Percentiles rank a stretch among this genome's conserved stretches.
phyloP scores from a whole-genome alignment of 1,140 invertebrate species.

The Physella acuta region DNA sequence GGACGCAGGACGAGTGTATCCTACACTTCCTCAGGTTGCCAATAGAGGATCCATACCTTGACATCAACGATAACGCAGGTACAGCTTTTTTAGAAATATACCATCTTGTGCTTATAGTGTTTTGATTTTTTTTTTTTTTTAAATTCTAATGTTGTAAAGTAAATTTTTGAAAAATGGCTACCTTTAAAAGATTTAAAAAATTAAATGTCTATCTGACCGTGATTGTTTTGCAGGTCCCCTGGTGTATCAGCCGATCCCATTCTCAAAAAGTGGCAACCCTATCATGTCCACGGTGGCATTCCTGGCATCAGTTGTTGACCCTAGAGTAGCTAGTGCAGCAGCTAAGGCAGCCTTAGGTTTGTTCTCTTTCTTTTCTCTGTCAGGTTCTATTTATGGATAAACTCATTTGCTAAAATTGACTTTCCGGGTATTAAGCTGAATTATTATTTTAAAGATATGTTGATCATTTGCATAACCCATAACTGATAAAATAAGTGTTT shows the following conservation, averaged over 20 bases:
- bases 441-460: too few species aligned
- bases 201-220: too few species aligned
- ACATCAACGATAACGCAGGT: constrained; percentile 71
- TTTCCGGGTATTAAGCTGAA: too few species aligned
- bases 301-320: constrained; percentile 96
- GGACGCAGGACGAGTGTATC: constrained; percentile 99
- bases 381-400: too few species aligned
- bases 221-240: constrained; percentile 83
- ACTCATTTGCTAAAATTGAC: too few species aligned
- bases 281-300: constrained; percentile 99
- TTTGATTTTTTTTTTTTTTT: neutral
- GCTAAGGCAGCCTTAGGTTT: constrained; percentile 97
- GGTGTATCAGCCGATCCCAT: constrained; percentile 96
- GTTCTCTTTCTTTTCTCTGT: constrained; percentile 26
- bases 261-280: constrained; percentile 93
- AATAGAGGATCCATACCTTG: constrained; percentile 97
- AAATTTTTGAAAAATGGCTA: too few species aligned
- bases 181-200: neutral
- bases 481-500: too few species aligned
- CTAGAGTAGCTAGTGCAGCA: constrained; percentile 91
- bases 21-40: constrained; percentile 95
- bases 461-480: too few species aligned
- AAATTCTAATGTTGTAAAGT: neutral
- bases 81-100: constrained; percentile 41
- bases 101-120: neutral